Evolutionary conservation across 23 tunicate genomes (phyloP).

Genomic region (Botrylloides violaceus): DNA sequence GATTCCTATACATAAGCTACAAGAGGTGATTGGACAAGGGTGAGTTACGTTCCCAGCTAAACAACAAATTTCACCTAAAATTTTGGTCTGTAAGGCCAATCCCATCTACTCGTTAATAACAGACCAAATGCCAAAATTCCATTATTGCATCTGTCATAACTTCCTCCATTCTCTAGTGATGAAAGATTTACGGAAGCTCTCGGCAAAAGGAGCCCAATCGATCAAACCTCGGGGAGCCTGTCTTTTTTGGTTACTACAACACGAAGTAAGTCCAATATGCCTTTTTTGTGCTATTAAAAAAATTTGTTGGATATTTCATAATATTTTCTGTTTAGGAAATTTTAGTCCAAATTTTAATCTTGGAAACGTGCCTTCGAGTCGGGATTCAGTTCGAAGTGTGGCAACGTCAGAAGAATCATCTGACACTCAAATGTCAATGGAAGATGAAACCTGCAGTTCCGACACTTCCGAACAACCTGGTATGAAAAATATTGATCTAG

Average conservation of each 20-base stretch:
- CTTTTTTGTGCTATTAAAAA: no score
- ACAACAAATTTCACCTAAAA: no score
- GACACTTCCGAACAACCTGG: slow-evolving; percentile 16
- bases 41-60: background rate
- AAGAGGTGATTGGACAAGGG: slow-evolving; percentile 14
- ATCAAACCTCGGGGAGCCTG: slow-evolving; percentile 77
- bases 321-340: no score
- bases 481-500: no score
- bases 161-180: slow-evolving; percentile 50
- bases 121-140: no score
- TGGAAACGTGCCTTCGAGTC: no score
- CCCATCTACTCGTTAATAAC: no score
- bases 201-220: slow-evolving; percentile 57
- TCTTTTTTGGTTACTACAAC: slow-evolving; percentile 54
- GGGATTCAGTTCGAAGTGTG: no score
- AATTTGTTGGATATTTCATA: no score
- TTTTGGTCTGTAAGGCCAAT: no score
- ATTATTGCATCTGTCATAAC: no score
- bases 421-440: background rate
- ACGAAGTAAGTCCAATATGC: slow-evolving; percentile 10
- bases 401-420: background rate
- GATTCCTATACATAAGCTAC: slow-evolving; percentile 53
- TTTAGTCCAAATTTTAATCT: no score
- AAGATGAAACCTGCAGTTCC: slow-evolving; percentile 18
- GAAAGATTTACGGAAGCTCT: slow-evolving; percentile 72